phyloP scores from a whole-genome alignment of 2,888 invertebrate genomes.

The Enchytraeus crypticus region DNA sequence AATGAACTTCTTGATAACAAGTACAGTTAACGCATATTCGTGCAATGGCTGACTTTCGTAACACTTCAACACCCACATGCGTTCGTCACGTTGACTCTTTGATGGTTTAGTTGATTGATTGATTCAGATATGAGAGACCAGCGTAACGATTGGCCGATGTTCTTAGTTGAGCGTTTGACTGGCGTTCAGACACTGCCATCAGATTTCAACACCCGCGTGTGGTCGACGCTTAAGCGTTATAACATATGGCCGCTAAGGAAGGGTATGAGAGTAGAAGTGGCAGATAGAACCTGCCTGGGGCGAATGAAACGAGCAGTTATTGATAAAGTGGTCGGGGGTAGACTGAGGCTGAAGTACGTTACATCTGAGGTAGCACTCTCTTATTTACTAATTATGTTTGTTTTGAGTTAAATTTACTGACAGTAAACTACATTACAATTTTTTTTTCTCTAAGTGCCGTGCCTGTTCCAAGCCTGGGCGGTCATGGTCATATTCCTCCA shows the following conservation, averaged over 20 bases:
- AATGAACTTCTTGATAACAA: too few relatives aligned
- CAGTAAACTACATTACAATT: too few relatives aligned
- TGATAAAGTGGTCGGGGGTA: conserved; percentile 80
- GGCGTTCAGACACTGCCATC: conserved; percentile 90
- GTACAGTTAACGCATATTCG: too few relatives aligned
- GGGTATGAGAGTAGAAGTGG: conserved; percentile 81
- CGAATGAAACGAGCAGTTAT: conserved; percentile 79
- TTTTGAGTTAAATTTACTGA: too few relatives aligned
- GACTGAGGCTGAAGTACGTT: conserved; percentile 75
- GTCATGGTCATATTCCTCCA: too few relatives aligned
- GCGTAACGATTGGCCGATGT: conserved; percentile 83
- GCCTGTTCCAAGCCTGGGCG: too few relatives aligned
- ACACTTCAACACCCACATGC: too few relatives aligned
- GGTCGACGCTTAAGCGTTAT: conserved; percentile 1
- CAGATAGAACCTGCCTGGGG: conserved; percentile 89
- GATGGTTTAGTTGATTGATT: background rate
- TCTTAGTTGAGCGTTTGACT: conserved; percentile 78
- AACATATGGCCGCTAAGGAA: conserved; percentile 37
- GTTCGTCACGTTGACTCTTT: too few relatives aligned
- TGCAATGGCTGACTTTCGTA: too few relatives aligned
- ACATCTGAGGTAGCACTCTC: conserved; percentile 50
- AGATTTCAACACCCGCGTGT: conserved; percentile 77
- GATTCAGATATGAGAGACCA: background rate
- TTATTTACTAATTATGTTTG: too few relatives aligned
- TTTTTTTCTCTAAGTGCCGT: too few relatives aligned